Percentiles rank a stretch among this genome's conserved stretches.
These are phyloP conservation scores for Nemopilema nomurai DNA, from an alignment of 30 jellyfish, hydroid and myxozoan species.

Conservation along the genomic window DNA sequence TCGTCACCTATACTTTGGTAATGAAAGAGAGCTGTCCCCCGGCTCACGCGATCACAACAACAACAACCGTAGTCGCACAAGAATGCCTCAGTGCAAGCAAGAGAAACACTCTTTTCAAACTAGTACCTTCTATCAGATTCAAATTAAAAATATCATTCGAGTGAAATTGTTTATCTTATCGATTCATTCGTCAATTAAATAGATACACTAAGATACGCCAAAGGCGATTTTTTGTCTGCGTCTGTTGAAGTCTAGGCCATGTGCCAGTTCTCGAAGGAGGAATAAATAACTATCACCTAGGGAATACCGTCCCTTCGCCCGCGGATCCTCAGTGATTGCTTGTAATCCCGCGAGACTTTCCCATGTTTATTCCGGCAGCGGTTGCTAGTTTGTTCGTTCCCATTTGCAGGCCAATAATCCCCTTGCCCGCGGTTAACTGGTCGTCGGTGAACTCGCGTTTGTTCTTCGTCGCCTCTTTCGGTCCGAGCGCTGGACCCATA, in stretches of 20 bases:
- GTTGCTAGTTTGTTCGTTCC: conserved; percentile 95
- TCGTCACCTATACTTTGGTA: background rate
- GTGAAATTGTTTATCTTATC: background rate
- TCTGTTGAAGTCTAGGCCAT: background rate
- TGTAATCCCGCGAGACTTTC: conserved; percentile 79
- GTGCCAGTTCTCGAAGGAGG: background rate
- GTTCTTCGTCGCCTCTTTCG: conserved; percentile 83
- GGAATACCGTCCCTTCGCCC: background rate
- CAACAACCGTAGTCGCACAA: background rate
- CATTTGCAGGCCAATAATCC: conserved; percentile 86
- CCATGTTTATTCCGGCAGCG: conserved; percentile 87
- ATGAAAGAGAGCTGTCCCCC: background rate
- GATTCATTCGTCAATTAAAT: background rate
- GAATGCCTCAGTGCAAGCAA: background rate
- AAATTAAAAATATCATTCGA: too few species aligned
- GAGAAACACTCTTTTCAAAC: background rate
- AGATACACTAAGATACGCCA: background rate
- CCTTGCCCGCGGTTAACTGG: conserved; percentile 86
- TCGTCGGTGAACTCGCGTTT: conserved; percentile 83
- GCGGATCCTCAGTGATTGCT: conserved; percentile 6
- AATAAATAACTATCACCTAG: background rate
- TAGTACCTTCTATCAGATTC: background rate
- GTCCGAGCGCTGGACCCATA: conserved; percentile 94
- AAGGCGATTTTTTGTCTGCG: background rate
- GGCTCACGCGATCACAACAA: background rate